Percentiles rank a stretch among this genome's conserved stretches.
Evolutionary conservation across 2,113 vertebrate genomes (phyloP).

Genomic region (Pelusios castaneus): DNA sequence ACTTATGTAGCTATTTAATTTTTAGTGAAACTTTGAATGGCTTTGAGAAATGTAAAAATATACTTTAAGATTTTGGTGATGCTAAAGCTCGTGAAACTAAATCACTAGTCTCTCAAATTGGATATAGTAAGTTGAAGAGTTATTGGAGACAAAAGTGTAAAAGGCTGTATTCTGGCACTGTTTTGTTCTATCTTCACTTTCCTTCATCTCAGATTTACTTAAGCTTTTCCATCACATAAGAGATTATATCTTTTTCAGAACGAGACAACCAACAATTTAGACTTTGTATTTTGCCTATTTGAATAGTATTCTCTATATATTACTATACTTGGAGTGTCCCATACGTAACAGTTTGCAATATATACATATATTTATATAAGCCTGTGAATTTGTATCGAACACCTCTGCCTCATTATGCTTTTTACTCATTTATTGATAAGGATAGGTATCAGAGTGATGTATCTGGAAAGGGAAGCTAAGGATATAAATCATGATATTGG

Average conservation of each 20-base stretch:
- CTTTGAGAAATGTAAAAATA: background rate
- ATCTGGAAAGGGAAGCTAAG: background rate
- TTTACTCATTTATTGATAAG: background rate
- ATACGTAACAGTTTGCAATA: no score
- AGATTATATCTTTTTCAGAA: background rate
- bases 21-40: background rate
- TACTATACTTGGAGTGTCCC: background rate
- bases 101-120: background rate
- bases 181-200: background rate
- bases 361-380: no score
- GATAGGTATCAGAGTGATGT: background rate
- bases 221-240: background rate
- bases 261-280: background rate
- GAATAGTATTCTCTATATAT: background rate
- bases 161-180: background rate
- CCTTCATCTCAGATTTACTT: background rate
- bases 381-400: background rate
- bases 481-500: background rate
- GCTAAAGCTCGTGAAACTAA: background rate
- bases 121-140: background rate
- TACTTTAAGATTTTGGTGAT: background rate
- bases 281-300: background rate
- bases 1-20: background rate
- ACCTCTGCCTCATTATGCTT: background rate
- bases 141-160: background rate